Percentiles rank a stretch among this genome's conserved stretches.
Conservation (phyloP, 2,113 vertebrate species). For the Strix uralensis region DNA sequence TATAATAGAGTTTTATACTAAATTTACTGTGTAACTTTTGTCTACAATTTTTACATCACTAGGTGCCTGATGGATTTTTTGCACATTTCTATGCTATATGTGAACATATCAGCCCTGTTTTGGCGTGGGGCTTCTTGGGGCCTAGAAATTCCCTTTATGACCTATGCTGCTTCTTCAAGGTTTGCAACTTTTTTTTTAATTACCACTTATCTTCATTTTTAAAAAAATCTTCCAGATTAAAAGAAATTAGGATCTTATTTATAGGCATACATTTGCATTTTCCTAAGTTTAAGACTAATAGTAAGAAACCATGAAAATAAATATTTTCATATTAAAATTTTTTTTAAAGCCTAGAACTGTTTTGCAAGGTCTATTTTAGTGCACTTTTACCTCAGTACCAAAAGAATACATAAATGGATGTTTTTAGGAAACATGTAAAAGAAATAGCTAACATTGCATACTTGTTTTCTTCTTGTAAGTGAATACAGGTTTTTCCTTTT, state of each 20-base stretch:
- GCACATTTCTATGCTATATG: constrained; percentile 94
- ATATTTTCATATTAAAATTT: not conserved
- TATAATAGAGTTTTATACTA: not conserved
- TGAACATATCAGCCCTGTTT: constrained; percentile 92
- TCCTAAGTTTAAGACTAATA: not conserved
- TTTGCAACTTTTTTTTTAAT: constrained; percentile 50
- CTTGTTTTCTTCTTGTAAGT: not conserved
- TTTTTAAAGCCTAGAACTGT: not conserved
- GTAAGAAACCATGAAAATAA: not conserved
- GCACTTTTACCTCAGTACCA: not conserved
- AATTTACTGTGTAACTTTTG: not conserved
- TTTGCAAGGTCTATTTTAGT: not conserved
- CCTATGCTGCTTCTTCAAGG: constrained; percentile 96
- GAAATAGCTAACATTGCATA: not conserved
- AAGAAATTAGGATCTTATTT: not conserved
- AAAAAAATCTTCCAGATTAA: not conserved
- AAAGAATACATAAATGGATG: not conserved
- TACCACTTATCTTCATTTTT: not conserved
- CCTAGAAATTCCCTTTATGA: constrained; percentile 91
- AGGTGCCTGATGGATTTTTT: constrained; percentile 94
- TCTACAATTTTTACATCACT: not conserved
- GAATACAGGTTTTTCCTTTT: not conserved
- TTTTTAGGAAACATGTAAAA: not conserved
- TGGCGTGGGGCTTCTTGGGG: constrained; percentile 96
- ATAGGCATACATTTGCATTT: not conserved